Evolutionary conservation across 2,888 invertebrate genomes (phyloP).

Genomic region (Agriotes lineatus): DNA sequence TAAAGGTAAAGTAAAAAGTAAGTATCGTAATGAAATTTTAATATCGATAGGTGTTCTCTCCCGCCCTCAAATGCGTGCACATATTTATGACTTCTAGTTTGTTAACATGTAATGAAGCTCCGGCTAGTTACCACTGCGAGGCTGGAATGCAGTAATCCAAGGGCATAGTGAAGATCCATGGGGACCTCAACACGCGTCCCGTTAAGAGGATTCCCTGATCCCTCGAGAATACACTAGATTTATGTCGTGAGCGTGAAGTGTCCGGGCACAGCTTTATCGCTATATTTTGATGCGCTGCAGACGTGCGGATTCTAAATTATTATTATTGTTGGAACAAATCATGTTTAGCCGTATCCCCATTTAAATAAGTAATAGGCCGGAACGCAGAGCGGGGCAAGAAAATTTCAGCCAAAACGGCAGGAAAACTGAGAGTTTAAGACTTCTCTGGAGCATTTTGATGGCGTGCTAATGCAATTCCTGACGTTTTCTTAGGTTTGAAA

Average conservation of each 20-base stretch:
- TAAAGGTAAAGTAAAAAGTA: no score
- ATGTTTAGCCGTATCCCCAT: neutral
- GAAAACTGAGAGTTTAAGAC: no score
- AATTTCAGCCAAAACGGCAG: no score
- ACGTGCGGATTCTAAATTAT: constrained; percentile 50
- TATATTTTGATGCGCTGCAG: constrained; percentile 61
- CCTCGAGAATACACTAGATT: constrained; percentile 61
- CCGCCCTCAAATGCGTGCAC: no score
- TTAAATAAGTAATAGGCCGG: no score
- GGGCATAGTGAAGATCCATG: constrained; percentile 59
- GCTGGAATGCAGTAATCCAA: constrained; percentile 51
- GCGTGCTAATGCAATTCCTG: no score
- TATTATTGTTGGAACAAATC: constrained; percentile 22
- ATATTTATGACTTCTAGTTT: no score
- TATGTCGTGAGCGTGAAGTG: constrained; percentile 63
- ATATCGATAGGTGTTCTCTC: no score
- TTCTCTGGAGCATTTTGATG: no score
- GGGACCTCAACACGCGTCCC: constrained; percentile 58
- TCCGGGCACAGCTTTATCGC: constrained; percentile 62
- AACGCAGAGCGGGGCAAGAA: no score
- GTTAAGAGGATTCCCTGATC: constrained; percentile 63
- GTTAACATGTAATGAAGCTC: constrained; percentile 17
- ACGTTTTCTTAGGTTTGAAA: no score
- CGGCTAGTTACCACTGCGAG: constrained; percentile 30
- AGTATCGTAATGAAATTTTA: no score